Evolutionary conservation across 2,113 vertebrate genomes (phyloP), one percentile per base, ranked within the genome.

Genomic region (Kryptolebias marmoratus): DNA sequence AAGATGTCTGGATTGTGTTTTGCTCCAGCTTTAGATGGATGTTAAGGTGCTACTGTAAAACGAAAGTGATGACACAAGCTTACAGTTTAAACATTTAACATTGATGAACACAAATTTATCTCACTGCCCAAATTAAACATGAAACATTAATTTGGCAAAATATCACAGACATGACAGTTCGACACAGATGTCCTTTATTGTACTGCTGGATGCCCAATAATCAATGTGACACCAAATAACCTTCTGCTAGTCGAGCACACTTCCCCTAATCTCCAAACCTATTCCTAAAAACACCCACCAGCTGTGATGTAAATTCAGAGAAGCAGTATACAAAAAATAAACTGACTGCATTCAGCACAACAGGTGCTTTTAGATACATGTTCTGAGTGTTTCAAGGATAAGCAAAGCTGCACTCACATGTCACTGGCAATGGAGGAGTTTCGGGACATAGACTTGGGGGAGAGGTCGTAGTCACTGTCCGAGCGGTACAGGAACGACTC

Each of bases 351-450:
- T 75, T 58, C 7, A 50, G 9, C 36, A 39, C 36, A n/a, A 79
- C 3, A 49, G 39, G 64, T 4, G 28, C 16, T 22, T 71, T 30
- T 11, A 5, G 58, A 10, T 42, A 11, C 12, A 13, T 57, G 64
- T 63, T 9, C 64, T 49, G 22, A 64, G 73, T 66, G 31, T 39
- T 64, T 54, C 47, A 36, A 48, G 14, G 39, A 14, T 11, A 68
- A 52, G n/a, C 32, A 60, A 39, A 58, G 63, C 30, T 16, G 18
- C 45, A 84, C 90, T 99, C 87, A 99, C 98, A 99, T 98, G 89
- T 99, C 98, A 90, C 97, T 99, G 88, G 98, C 98, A 75, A 99
- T 99, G 90, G 98, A 99, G 94, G 98, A 99, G 94, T 99, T 99
- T 75, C 98, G 94, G 81, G 97, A 99, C 96, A 99, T 98, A 52